A percentile compares a stretch with the other conserved stretches of the same genome.
These are phyloP conservation scores for Lithosia quadra DNA, from an alignment of 2,888 invertebrate species.

Conservation along the genomic window DNA sequence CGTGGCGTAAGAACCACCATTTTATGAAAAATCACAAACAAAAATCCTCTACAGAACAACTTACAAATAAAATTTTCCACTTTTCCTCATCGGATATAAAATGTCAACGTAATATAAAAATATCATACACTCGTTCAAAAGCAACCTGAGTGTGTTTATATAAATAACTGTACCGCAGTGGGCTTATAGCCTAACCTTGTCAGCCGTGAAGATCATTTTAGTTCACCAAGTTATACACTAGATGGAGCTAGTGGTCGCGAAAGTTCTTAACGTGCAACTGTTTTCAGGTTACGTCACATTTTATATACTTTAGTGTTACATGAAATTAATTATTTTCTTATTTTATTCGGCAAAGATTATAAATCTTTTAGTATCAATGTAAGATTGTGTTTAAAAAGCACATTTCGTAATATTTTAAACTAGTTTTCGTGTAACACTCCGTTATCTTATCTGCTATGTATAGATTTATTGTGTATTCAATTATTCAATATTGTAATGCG, in stretches of 20 bases:
- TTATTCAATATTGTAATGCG: conserved; percentile 61
- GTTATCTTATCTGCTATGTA: conserved; percentile 66
- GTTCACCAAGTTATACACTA: conserved; percentile 74
- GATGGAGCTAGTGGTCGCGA: conserved; percentile 73
- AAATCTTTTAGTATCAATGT: background rate
- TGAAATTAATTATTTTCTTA: background rate
- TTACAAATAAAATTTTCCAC: conserved; percentile 16
- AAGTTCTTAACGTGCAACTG: conserved; percentile 40
- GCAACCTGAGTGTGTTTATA: conserved; percentile 40
- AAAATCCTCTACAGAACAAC: conserved; percentile 22
- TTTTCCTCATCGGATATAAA: conserved; percentile 28
- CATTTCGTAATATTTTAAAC: conserved; percentile 5
- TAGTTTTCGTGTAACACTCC: conserved; percentile 15
- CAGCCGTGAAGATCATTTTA: conserved; percentile 42
- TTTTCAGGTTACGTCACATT: conserved; percentile 57
- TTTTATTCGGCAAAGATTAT: background rate
- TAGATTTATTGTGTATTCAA: conserved; percentile 61
- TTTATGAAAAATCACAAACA: conserved; percentile 42
- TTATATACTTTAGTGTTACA: conserved; percentile 33
- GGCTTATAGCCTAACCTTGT: conserved; percentile 59
- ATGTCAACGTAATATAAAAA: conserved; percentile 33
- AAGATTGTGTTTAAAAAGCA: background rate
- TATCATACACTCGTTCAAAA: conserved; percentile 28
- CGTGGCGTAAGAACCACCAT: conserved; percentile 30
- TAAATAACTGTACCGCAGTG: conserved; percentile 39